Evolutionary conservation across 2,797 vertebrate species (phyloP).

Genomic region (Gymnoscopelus braueri): DNA sequence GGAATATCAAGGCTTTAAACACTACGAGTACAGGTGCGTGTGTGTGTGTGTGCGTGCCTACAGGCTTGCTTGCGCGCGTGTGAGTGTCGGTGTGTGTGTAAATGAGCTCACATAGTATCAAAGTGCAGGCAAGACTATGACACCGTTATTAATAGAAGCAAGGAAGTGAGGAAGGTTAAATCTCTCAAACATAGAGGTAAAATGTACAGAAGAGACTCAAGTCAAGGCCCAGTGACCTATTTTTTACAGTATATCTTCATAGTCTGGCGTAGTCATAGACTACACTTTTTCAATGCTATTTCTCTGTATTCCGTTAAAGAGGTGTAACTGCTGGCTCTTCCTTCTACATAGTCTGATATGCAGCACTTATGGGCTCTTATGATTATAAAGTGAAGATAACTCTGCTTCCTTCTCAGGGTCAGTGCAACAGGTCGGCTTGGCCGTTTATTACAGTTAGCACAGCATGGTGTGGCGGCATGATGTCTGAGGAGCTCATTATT

Average conservation of each 20-base stretch:
- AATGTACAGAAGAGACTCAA: constrained; percentile 59
- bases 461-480: constrained; percentile 23
- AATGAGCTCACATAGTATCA: constrained; percentile 80
- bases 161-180: constrained; percentile 80
- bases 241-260: constrained; percentile 10
- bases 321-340: background rate
- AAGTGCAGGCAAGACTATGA: constrained; percentile 79
- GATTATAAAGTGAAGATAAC: constrained; percentile 44
- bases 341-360: background rate
- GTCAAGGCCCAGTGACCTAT: constrained; percentile 43
- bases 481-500: constrained; percentile 51
- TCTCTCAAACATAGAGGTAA: constrained; percentile 64
- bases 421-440: constrained; percentile 26
- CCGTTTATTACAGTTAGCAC: constrained; percentile 35
- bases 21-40: constrained; percentile 43
- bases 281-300: background rate
- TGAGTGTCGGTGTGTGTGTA: constrained; percentile 60
- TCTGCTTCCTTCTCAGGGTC: constrained; percentile 31
- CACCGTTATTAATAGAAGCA: constrained; percentile 80
- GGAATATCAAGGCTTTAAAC: too few relatives aligned
- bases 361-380: background rate
- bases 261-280: background rate
- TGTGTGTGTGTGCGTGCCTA: constrained; percentile 12
- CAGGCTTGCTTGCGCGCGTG: background rate
- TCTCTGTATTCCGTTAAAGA: background rate